Conservation (phyloP, 1,140 invertebrate species). For the Euura lappo region DNA sequence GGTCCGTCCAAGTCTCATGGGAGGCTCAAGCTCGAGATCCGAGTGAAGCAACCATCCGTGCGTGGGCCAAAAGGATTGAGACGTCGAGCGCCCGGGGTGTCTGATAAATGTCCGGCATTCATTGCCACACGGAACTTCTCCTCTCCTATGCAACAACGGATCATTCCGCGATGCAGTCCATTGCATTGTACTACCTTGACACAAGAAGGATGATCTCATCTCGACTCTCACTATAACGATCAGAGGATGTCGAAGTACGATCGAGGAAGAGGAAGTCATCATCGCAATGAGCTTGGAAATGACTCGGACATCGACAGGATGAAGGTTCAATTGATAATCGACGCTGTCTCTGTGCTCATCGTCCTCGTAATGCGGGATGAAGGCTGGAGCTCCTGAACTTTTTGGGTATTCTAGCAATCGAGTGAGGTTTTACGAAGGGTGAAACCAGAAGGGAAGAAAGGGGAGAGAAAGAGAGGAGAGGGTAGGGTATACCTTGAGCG, state of each 20-base stretch:
- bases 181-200: no score
- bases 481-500: constrained; percentile 40
- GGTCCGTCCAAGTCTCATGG: background rate
- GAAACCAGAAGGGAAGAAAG: background rate
- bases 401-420: no score
- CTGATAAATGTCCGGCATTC: constrained; percentile 59
- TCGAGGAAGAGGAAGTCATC: no score
- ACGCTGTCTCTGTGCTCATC: no score
- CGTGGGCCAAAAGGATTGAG: constrained; percentile 49
- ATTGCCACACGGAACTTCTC: constrained; percentile 33
- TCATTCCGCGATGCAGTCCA: background rate
- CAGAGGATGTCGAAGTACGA: no score
- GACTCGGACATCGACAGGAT: no score
- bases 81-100: constrained; percentile 59
- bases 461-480: constrained; percentile 18
- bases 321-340: no score
- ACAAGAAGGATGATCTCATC: no score
- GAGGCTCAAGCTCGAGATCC: constrained; percentile 35
- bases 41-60: constrained; percentile 30
- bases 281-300: no score
- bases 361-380: no score
- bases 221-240: no score
- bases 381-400: no score
- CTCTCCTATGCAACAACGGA: background rate
- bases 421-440: background rate